These are phyloP conservation scores for Chaetophractus vellerosus DNA, from an alignment of 2,797 vertebrate species.

Conservation along the genomic window DNA sequence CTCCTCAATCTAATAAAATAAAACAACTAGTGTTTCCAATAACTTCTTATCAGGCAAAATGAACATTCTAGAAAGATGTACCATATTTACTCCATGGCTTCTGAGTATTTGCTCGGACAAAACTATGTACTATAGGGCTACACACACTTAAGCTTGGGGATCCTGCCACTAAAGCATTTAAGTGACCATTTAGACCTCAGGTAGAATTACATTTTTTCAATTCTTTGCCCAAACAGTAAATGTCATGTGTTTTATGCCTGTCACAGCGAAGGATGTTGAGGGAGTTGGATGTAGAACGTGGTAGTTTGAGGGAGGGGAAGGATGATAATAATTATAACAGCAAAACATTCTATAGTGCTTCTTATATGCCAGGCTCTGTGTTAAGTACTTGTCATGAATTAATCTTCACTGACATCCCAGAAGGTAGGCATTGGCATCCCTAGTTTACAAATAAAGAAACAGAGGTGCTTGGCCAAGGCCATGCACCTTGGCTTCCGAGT, in stretches of 20 bases:
- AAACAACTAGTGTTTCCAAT: constrained; percentile 1
- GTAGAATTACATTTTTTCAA: neutral
- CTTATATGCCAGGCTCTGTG: neutral
- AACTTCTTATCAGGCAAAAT: neutral
- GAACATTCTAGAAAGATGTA: neutral
- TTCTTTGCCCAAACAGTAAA: neutral
- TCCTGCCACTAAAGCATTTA: neutral
- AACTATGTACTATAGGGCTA: neutral
- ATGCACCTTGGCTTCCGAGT: neutral
- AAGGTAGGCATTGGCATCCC: neutral
- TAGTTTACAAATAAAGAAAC: neutral
- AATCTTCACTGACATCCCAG: neutral
- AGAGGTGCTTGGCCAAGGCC: neutral
- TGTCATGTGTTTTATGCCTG: neutral
- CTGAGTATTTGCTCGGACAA: neutral
- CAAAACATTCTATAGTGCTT: neutral
- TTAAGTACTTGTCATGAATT: neutral
- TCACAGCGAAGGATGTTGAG: neutral
- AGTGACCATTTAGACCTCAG: neutral
- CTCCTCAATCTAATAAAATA: neutral
- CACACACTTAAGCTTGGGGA: neutral
- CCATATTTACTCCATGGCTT: neutral
- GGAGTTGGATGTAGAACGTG: neutral
- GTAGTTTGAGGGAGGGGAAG: neutral
- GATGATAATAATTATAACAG: neutral